Evolutionary conservation across 2,797 vertebrate species (phyloP).

Genomic region (Girardinus metallicus): DNA sequence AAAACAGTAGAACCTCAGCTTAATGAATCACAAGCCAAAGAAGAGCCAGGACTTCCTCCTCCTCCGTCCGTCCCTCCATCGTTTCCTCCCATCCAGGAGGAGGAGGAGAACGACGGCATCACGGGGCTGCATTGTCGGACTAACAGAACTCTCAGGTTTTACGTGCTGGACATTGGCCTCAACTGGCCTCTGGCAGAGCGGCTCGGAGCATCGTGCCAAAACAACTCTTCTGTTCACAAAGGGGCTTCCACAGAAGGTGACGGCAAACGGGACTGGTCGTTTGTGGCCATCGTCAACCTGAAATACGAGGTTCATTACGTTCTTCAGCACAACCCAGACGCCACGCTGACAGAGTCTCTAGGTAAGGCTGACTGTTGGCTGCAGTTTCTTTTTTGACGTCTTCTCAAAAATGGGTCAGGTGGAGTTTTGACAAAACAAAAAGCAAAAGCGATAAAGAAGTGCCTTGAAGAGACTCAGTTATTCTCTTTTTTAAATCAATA

Average conservation of each 20-base stretch:
- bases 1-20: constrained; percentile 76
- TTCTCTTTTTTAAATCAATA: neutral
- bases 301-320: constrained; percentile 93
- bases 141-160: constrained; percentile 96
- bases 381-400: neutral
- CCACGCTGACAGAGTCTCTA: constrained; percentile 80
- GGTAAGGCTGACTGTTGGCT: constrained; percentile 75
- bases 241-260: neutral
- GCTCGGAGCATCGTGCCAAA: constrained; percentile 83
- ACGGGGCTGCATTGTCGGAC: constrained; percentile 91
- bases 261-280: constrained; percentile 64
- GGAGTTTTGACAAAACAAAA: neutral
- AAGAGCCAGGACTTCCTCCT: constrained; percentile 26
- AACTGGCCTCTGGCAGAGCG: constrained; percentile 91
- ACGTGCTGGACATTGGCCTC: constrained; percentile 89
- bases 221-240: constrained; percentile 30
- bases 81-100: constrained; percentile 1
- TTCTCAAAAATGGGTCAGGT: neutral
- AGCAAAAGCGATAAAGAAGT: neutral
- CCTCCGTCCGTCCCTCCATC: constrained; percentile 13
- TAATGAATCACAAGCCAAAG: constrained; percentile 70
- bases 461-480: neutral
- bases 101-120: constrained; percentile 67
- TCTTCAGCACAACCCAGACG: constrained; percentile 81
- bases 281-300: constrained; percentile 91